phyloP scores from a whole-genome alignment of 2,797 vertebrate species.

The Enteromius afrohamiltoni region DNA sequence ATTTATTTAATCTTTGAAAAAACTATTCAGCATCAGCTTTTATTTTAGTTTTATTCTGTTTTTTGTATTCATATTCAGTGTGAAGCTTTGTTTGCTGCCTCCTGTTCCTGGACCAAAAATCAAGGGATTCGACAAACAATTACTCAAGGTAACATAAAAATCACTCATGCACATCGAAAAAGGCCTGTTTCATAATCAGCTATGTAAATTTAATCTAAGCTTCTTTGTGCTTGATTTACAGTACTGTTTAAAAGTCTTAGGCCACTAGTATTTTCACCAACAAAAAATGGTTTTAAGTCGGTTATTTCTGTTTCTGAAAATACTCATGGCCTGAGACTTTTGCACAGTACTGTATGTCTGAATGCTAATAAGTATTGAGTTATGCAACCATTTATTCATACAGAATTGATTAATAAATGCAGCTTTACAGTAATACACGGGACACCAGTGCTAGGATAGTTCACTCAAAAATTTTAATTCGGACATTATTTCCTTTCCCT shows the following conservation, averaged over 20 bases:
- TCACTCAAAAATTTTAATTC: not conserved
- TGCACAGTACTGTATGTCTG: too few relatives aligned
- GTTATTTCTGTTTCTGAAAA: too few relatives aligned
- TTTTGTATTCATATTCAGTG: slow-evolving; percentile 71
- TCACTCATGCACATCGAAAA: not conserved
- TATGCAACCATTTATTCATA: not conserved
- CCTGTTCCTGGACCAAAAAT: slow-evolving; percentile 95
- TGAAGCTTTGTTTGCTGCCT: slow-evolving; percentile 87
- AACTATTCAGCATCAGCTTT: not conserved
- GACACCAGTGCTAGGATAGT: not conserved
- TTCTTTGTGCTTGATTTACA: not conserved
- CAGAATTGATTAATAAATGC: not conserved
- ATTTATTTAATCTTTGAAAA: not conserved
- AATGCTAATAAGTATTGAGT: not conserved
- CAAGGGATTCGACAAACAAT: slow-evolving; percentile 90
- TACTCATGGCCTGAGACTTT: too few relatives aligned
- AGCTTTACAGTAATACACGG: not conserved
- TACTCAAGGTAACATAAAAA: slow-evolving; percentile 84
- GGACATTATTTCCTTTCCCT: not conserved
- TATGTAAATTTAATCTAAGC: not conserved
- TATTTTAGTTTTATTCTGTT: slow-evolving; percentile 35
- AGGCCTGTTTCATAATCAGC: not conserved
- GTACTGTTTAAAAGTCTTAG: too few relatives aligned
- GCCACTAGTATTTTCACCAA: too few relatives aligned
- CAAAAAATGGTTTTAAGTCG: too few relatives aligned